These are phyloP conservation scores for Pseudomyrmex concolor DNA, from an alignment of 1,140 invertebrate species.

Conservation along the genomic window DNA sequence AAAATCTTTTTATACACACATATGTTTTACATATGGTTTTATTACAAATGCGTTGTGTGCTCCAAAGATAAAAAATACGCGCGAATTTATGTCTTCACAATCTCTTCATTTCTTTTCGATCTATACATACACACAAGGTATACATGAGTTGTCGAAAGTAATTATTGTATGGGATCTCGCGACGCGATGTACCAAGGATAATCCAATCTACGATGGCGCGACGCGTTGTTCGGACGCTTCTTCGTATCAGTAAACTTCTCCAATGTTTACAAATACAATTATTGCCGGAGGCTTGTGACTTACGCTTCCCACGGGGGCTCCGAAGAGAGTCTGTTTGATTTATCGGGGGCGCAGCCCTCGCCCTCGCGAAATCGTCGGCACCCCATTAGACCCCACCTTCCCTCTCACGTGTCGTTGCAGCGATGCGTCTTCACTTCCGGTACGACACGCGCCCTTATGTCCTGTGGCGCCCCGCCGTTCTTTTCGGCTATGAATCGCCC, in stretches of 20 bases:
- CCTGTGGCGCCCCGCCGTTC: conserved; percentile 45
- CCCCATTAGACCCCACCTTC: conserved; percentile 67
- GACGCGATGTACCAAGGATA: conserved; percentile 26
- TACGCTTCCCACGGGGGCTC: conserved; percentile 76
- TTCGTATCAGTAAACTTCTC: conserved; percentile 69
- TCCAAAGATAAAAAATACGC: too few species aligned
- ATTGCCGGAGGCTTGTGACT: conserved; percentile 74
- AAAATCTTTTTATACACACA: too few species aligned
- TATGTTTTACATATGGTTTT: too few species aligned
- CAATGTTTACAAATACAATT: conserved; percentile 77
- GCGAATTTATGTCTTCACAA: too few species aligned
- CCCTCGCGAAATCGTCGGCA: conserved; percentile 68
- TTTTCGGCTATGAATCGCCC: conserved; percentile 21
- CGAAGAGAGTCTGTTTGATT: conserved; percentile 73
- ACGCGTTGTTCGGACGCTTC: conserved; percentile 25
- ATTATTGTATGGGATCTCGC: conserved; percentile 30
- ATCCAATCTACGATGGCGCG: conserved; percentile 30
- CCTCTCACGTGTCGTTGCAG: conserved; percentile 76
- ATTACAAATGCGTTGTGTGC: too few species aligned
- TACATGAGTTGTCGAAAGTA: neutral
- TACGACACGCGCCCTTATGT: conserved; percentile 77
- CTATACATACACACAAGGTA: too few species aligned
- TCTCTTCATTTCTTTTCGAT: too few species aligned
- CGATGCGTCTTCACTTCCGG: conserved; percentile 79
- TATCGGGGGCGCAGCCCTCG: conserved; percentile 72